These are phyloP conservation scores for Ceraclea dissimilis DNA, from an alignment of 2,888 invertebrate genomes.

Conservation along the genomic window DNA sequence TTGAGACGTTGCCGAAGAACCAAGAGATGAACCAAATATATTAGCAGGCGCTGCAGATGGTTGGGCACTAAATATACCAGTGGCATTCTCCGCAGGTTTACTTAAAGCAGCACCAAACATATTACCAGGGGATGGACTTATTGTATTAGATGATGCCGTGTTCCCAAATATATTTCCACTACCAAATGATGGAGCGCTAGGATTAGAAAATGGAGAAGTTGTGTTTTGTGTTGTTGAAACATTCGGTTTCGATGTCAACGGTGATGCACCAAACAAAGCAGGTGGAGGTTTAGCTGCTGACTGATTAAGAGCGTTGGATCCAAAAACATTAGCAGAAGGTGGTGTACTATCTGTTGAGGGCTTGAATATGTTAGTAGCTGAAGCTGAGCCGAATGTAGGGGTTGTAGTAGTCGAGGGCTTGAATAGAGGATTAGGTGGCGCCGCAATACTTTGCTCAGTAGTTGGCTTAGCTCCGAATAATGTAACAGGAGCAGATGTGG, in stretches of 20 bases:
- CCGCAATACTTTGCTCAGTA: not conserved
- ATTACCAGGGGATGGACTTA: not conserved
- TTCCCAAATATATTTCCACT: constrained; percentile 17
- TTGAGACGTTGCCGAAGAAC: constrained; percentile 7
- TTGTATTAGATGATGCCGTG: constrained; percentile 2
- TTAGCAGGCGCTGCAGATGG: constrained; percentile 9
- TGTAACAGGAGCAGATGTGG: not conserved
- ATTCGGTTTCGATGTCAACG: not conserved
- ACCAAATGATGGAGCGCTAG: constrained; percentile 6
- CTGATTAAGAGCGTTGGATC: constrained; percentile 10
- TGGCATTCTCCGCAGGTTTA: constrained; percentile 8
- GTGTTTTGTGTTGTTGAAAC: not conserved
- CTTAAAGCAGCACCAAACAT: constrained; percentile 8
- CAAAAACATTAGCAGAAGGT: constrained; percentile 10
- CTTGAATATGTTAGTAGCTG: constrained; percentile 11
- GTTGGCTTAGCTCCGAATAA: constrained; percentile 14
- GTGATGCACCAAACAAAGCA: constrained; percentile 13
- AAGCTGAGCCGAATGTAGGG: constrained; percentile 11
- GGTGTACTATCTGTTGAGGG: not conserved
- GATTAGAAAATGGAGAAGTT: constrained; percentile 6
- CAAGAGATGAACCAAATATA: constrained; percentile 12
- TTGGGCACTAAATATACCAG: constrained; percentile 14
- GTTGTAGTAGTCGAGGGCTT: constrained; percentile 5
- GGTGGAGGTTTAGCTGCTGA: constrained; percentile 6
- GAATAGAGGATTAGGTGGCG: constrained; percentile 2